Evolutionary conservation across 2,888 invertebrate species (phyloP), one percentile per base, ranked within the genome.

Genomic region (Macrosiphum euphorbiae): DNA sequence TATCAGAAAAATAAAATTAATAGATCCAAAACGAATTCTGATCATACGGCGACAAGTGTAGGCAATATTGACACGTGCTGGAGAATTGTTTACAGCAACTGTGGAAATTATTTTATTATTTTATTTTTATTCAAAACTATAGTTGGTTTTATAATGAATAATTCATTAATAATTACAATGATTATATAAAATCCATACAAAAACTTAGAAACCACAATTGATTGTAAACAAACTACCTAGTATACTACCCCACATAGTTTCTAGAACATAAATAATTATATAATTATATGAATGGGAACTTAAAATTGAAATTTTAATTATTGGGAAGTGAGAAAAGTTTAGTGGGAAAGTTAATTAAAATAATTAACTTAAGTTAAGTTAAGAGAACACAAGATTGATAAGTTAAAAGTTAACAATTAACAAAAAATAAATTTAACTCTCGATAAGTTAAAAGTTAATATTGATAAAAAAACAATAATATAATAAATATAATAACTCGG

Each of bases 51-150:
- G 88, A 52, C 24, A 44, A 52, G 24, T 41, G 5, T 88, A 88
- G 67, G 92, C 92, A 92, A 92, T 92, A 92, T 92, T 92, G 78
- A 88, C 24, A 55, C 92, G 5, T 28, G 3, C 13, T 24, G 20
- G 92, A 13, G 78, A 78, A 78, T 41, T 61, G 16, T 55, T 58
- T 20, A 10, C 20, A 52, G 52, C 41, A n/a, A 20, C 4, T 67
- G n/a, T 67, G 13, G 13, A 67, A n/a, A 67, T n/a, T n/a, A 67
- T 67, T 67, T 61, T n/a, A n/a, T 58, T 58, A 1, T 8, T 26
- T 58, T 0, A 61, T 67, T n/a, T 26, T 28, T 28, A 28, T 61
- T 61, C 61, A 13, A 28, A 61, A 67, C n/a, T 13, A 67, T n/a
- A n/a, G n/a, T 67, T 67, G n/a, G 67, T n/a, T n/a, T 67, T 67